These are phyloP conservation scores for Drosophila maculinotata DNA, from an alignment of 2,888 invertebrate species.

Conservation along the genomic window DNA sequence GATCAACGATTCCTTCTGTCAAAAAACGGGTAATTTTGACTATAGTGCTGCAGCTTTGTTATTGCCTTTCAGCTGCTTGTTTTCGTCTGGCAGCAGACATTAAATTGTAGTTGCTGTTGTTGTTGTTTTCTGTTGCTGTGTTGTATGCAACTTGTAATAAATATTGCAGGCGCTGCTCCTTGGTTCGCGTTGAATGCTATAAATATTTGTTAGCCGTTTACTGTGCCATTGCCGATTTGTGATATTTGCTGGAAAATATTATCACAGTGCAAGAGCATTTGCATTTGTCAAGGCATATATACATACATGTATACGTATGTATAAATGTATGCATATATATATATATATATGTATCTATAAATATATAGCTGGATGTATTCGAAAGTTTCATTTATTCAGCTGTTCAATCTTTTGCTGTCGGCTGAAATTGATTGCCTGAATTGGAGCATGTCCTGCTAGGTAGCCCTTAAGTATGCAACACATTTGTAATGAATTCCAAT, in stretches of 20 bases:
- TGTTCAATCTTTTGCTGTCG: conserved; percentile 10
- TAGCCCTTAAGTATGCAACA: conserved; percentile 58
- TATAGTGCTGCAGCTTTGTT: conserved; percentile 19
- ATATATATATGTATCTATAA: background rate
- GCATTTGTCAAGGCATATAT: conserved; percentile 44
- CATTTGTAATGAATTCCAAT: conserved; percentile 71
- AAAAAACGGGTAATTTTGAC: background rate
- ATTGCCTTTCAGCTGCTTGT: conserved; percentile 57
- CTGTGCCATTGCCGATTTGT: conserved; percentile 73
- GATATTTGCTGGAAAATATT: conserved; percentile 75
- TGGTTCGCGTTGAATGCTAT: conserved; percentile 56
- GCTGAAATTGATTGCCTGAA: conserved; percentile 43
- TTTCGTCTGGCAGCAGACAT: conserved; percentile 54
- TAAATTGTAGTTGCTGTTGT: conserved; percentile 28
- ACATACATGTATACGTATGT: conserved; percentile 9
- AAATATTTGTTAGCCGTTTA: conserved; percentile 77
- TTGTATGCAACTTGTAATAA: conserved; percentile 74
- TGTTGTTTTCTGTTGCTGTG: conserved; percentile 35
- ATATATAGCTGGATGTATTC: conserved; percentile 8
- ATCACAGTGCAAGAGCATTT: conserved; percentile 54
- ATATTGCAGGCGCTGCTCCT: conserved; percentile 65
- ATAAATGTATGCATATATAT: conserved; percentile 5
- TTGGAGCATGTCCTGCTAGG: conserved; percentile 20
- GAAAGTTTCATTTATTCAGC: conserved; percentile 19
- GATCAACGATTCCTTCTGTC: background rate